Evolutionary conservation across 2,113 vertebrate genomes (phyloP).

Genomic region (Mohoua ochrocephala): DNA sequence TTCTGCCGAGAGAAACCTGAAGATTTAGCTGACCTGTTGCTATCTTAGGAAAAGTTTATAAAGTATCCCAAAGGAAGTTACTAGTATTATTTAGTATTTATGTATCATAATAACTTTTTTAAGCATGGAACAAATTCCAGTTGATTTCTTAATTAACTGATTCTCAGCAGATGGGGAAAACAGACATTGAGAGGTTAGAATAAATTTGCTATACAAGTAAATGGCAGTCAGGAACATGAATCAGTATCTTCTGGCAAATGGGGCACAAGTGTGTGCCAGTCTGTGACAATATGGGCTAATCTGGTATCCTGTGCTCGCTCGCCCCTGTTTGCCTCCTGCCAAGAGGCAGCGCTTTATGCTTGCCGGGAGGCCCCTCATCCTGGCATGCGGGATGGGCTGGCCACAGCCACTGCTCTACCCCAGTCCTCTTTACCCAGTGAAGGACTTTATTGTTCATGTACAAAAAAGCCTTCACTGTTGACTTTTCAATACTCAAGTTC

Average conservation of each 20-base stretch:
- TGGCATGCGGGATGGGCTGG: background rate
- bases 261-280: background rate
- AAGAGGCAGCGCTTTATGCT: background rate
- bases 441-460: background rate
- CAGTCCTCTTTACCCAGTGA: background rate
- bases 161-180: slow-evolving; percentile 21
- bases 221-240: slow-evolving; percentile 20
- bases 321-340: background rate
- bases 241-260: slow-evolving; percentile 18
- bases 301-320: background rate
- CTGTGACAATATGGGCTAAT: background rate
- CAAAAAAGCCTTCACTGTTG: background rate
- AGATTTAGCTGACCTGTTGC: background rate
- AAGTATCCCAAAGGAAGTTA: background rate
- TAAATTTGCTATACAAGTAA: background rate
- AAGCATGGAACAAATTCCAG: background rate
- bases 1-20: background rate
- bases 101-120: background rate
- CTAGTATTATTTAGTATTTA: background rate
- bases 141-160: background rate
- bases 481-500: background rate
- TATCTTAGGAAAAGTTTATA: background rate
- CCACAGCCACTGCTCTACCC: background rate
- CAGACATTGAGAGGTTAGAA: slow-evolving; percentile 1
- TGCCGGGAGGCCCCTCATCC: background rate